Conservation (phyloP, 2,888 invertebrate species). For the Heteromyza rotundicornis region DNA sequence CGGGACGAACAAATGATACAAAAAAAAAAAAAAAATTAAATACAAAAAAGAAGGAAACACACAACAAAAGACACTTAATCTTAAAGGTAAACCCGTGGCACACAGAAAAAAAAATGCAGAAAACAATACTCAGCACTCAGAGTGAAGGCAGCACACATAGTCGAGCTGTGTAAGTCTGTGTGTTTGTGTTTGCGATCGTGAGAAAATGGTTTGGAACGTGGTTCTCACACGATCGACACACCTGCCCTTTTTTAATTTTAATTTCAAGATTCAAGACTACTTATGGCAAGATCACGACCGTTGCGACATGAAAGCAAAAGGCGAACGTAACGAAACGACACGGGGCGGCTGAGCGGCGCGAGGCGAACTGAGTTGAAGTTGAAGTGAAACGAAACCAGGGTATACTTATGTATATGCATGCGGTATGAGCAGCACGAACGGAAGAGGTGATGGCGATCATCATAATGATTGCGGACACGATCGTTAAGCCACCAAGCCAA, state of each 20-base stretch:
- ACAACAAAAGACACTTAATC: slow-evolving; percentile 49
- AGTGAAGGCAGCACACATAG: slow-evolving; percentile 27
- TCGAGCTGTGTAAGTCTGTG: slow-evolving; percentile 10
- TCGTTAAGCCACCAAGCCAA: slow-evolving; percentile 44
- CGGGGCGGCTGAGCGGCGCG: slow-evolving; percentile 19
- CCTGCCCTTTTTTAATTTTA: slow-evolving; percentile 60
- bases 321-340: slow-evolving; percentile 7
- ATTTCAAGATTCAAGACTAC: slow-evolving; percentile 58
- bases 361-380: slow-evolving; percentile 8
- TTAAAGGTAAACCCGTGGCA: slow-evolving; percentile 44
- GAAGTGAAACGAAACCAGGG: neutral
- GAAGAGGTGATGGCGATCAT: slow-evolving; percentile 51
- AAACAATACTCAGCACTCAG: neutral
- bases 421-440: slow-evolving; percentile 32
- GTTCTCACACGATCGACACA: slow-evolving; percentile 64
- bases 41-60: slow-evolving; percentile 5
- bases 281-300: slow-evolving; percentile 62
- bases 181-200: slow-evolving; percentile 53
- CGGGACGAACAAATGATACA: neutral
- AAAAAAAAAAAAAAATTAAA: slow-evolving; percentile 9
- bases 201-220: slow-evolving; percentile 64
- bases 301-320: slow-evolving; percentile 31
- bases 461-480: slow-evolving; percentile 59
- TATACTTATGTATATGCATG: neutral
- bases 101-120: slow-evolving; percentile 12